These are phyloP conservation scores for Phoeniculus purpureus DNA, from an alignment of 2,797 vertebrate species.

Conservation along the genomic window DNA sequence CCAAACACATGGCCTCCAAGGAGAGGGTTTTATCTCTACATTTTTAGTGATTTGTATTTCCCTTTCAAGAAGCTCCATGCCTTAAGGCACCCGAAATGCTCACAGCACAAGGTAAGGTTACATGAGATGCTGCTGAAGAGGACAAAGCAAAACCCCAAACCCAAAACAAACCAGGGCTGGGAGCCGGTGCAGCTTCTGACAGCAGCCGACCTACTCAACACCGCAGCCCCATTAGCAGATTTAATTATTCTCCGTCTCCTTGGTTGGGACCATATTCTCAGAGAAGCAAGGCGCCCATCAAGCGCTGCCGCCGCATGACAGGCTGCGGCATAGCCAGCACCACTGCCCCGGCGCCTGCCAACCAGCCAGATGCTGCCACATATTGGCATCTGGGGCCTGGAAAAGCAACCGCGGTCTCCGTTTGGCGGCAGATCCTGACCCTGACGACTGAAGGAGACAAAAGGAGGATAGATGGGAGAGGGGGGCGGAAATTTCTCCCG, in stretches of 20 bases:
- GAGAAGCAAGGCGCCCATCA: constrained; percentile 75
- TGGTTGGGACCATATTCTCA: constrained; percentile 71
- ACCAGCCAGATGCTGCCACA: constrained; percentile 83
- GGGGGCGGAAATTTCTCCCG: constrained; percentile 63
- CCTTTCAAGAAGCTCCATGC: constrained; percentile 92
- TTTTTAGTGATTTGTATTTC: constrained; percentile 86
- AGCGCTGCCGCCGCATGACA: constrained; percentile 66
- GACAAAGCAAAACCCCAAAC: constrained; percentile 32
- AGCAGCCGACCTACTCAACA: not conserved
- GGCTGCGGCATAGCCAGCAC: constrained; percentile 75
- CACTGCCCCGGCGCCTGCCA: constrained; percentile 78
- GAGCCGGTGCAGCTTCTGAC: not conserved
- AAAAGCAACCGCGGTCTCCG: constrained; percentile 74
- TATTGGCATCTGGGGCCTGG: constrained; percentile 83
- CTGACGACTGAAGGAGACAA: constrained; percentile 75
- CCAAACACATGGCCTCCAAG: constrained; percentile 92
- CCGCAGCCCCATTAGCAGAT: constrained; percentile 32
- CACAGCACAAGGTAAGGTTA: constrained; percentile 76
- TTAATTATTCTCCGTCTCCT: constrained; percentile 54
- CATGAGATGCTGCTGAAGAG: constrained; percentile 61
- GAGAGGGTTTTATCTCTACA: constrained; percentile 87
- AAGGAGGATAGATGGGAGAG: constrained; percentile 63
- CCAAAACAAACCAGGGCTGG: not conserved
- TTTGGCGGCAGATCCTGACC: constrained; percentile 79
- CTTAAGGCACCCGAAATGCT: constrained; percentile 83